A percentile compares a stretch with the other conserved stretches of the same genome.
Evolutionary conservation across 2,888 invertebrate genomes (phyloP).

Genomic region (Drosophila borborema): DNA sequence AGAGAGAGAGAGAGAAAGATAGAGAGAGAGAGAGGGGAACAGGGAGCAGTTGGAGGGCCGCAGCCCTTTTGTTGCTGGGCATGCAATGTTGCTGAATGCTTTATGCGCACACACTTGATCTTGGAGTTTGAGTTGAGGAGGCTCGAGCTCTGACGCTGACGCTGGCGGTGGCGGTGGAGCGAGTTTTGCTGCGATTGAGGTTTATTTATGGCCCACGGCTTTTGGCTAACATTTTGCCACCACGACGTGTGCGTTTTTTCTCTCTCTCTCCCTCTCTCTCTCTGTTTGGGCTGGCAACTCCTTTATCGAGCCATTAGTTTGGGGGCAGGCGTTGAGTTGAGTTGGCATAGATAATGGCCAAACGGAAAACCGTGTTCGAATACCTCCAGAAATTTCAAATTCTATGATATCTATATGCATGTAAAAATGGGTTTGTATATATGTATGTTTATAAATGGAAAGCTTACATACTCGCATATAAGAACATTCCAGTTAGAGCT

Average conservation of each 20-base stretch:
- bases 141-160: background rate
- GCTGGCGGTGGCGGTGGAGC: slow-evolving; percentile 8
- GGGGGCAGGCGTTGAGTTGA: slow-evolving; percentile 54
- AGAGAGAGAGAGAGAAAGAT: background rate
- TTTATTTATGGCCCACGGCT: slow-evolving; percentile 79
- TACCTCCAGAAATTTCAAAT: background rate
- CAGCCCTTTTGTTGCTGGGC: slow-evolving; percentile 45
- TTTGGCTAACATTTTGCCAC: slow-evolving; percentile 68
- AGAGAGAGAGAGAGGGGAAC: background rate
- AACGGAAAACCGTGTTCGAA: background rate
- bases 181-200: slow-evolving; percentile 67
- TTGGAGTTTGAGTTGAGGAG: slow-evolving; percentile 3
- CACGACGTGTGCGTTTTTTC: slow-evolving; percentile 44
- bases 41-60: slow-evolving; percentile 1
- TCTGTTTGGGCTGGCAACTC: slow-evolving; percentile 45
- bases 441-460: background rate
- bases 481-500: background rate
- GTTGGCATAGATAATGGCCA: slow-evolving; percentile 74
- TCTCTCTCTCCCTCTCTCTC: background rate
- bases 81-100: slow-evolving; percentile 47
- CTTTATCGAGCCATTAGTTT: slow-evolving; percentile 10
- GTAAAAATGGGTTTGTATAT: background rate
- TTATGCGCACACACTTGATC: slow-evolving; percentile 45
- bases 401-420: background rate
- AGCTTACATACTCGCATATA: background rate